A percentile compares a stretch with the other conserved stretches of the same genome.
Conservation (phyloP, 1,140 invertebrate species). For the Drosophila insularis region DNA sequence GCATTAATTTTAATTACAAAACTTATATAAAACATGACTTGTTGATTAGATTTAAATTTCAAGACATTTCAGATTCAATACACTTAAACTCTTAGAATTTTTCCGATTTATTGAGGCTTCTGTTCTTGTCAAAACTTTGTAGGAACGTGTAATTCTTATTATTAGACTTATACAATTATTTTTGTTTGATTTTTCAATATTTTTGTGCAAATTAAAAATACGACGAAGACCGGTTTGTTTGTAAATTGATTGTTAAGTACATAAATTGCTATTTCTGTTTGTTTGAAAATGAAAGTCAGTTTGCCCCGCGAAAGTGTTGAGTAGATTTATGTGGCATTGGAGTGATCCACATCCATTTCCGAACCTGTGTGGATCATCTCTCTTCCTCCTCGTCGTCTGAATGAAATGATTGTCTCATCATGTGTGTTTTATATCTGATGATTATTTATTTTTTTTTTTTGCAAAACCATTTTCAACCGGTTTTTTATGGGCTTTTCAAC, state of each 20-base stretch:
- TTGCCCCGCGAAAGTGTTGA: conserved; percentile 23
- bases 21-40: too few species aligned
- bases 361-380: conserved; percentile 13
- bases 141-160: background rate
- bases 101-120: too few species aligned
- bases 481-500: conserved; percentile 48
- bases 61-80: too few species aligned
- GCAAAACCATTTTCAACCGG: conserved; percentile 40
- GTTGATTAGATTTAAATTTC: too few species aligned
- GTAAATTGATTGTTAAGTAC: conserved; percentile 22
- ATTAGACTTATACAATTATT: conserved; percentile 24
- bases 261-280: conserved; percentile 1
- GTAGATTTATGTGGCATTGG: conserved; percentile 11
- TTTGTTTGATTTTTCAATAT: conserved; percentile 19
- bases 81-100: too few species aligned
- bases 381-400: conserved; percentile 25
- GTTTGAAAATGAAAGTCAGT: conserved; percentile 45
- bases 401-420: background rate
- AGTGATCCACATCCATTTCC: conserved; percentile 32
- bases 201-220: conserved; percentile 40
- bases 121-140: background rate
- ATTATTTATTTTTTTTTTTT: conserved; percentile 15
- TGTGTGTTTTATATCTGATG: conserved; percentile 12
- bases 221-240: conserved; percentile 39
- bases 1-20: too few species aligned